These are phyloP conservation scores for Chaetodon auriga DNA, from an alignment of 2,113 vertebrate genomes.

Conservation along the genomic window DNA sequence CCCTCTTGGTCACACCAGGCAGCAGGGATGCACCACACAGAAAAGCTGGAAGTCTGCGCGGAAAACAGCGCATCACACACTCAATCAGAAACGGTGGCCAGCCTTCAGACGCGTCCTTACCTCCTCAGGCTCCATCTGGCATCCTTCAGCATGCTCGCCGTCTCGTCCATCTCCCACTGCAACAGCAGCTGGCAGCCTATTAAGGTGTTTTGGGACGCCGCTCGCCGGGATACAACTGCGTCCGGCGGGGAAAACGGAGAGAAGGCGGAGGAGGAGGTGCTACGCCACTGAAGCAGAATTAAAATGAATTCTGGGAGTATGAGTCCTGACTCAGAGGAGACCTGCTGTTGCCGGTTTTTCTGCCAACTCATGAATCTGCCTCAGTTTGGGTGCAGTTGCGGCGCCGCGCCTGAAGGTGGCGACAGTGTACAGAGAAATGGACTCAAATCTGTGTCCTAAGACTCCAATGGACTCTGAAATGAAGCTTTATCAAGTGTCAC, in stretches of 20 bases:
- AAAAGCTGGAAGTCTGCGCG: constrained; percentile 11
- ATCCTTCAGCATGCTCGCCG: constrained; percentile 64
- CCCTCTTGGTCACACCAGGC: constrained; percentile 38
- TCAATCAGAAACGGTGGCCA: constrained; percentile 11
- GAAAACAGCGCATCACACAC: constrained; percentile 2
- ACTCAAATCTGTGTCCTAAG: no score
- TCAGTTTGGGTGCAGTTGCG: constrained; percentile 14
- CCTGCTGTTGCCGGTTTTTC: constrained; percentile 36
- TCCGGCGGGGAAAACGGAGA: constrained; percentile 3
- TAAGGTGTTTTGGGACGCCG: constrained; percentile 32
- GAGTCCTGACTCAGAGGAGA: constrained; percentile 60
- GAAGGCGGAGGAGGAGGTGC: constrained; percentile 1
- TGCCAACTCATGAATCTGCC: constrained; percentile 62
- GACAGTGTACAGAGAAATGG: neutral
- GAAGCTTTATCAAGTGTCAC: no score
- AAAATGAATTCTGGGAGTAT: constrained; percentile 76
- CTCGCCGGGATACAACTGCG: constrained; percentile 45
- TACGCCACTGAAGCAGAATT: constrained; percentile 35
- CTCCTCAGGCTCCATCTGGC: constrained; percentile 82
- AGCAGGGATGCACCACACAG: constrained; percentile 59
- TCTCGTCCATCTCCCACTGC: constrained; percentile 68
- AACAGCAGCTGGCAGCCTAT: constrained; percentile 59
- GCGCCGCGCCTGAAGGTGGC: constrained; percentile 41
- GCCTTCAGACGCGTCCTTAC: constrained; percentile 64
- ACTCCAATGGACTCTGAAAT: no score